A percentile compares a stretch with the other conserved stretches of the same genome.
Evolutionary conservation across 2,797 vertebrate genomes (phyloP).

Genomic region (Triplophysa yarkandensis): DNA sequence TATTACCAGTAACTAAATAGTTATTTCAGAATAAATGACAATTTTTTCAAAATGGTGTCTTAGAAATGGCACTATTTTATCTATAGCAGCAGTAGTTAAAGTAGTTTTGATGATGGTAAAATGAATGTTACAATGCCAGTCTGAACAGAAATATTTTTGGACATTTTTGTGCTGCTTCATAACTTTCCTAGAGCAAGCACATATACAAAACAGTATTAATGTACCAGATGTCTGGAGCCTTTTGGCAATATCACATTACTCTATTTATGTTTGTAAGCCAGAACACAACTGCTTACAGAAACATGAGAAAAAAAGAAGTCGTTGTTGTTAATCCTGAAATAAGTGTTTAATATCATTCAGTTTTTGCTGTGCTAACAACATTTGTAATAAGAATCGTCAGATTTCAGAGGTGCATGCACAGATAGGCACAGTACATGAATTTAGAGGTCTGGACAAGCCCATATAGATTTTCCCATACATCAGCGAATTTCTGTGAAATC

Average conservation of each 20-base stretch:
- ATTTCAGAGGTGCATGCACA: background rate
- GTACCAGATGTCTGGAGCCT: background rate
- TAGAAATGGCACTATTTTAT: background rate
- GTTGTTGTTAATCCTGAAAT: background rate
- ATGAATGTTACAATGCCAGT: background rate
- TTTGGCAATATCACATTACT: background rate
- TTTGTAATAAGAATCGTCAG: background rate
- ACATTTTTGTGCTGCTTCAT: background rate
- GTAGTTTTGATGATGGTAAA: background rate
- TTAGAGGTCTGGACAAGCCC: background rate
- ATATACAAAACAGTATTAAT: background rate
- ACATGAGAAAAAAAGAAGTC: background rate
- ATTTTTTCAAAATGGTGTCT: no score
- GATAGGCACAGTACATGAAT: background rate
- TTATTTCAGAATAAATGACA: no score
- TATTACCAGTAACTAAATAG: no score
- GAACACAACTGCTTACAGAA: background rate
- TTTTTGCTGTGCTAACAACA: background rate
- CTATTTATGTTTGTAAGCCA: background rate
- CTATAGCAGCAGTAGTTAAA: background rate
- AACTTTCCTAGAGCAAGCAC: background rate
- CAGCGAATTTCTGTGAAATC: background rate
- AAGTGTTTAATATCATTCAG: background rate
- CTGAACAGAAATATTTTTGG: background rate
- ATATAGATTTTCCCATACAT: conserved; percentile 3